Base-by-base conservation (phyloP, 1,140 invertebrate genomes). In the Charaxes varanes region DNA sequence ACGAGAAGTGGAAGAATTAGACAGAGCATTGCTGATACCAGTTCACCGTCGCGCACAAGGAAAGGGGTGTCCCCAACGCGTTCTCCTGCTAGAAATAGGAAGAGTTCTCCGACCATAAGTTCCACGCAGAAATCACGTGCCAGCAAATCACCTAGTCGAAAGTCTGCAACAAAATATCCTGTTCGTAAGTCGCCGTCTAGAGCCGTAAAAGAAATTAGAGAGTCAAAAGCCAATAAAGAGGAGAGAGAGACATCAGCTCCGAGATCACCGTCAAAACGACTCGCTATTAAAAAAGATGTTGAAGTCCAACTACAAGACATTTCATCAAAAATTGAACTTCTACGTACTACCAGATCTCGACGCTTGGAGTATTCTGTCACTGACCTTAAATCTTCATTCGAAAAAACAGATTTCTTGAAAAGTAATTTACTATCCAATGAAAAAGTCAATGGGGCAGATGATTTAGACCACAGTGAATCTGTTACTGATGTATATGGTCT, bases 11-110 rank as follows among this genome's bases (percentile, higher is more conserved):
- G 68, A 43, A 53, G 70, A 28, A 47, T 73, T 10, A 63, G 70
- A 49, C 38, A 68, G 22, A 76, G 61, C 61, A 41, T 61, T 21
- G 45, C 59, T 23, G 66, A 77, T 8, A 49, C 54, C 6, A 79
- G 70, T 63, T 70, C 78, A 16, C 45, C n/a, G n/a, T n/a, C 69
- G 12, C 52, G 62, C 4, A 62, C 58, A 21, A 55, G 69, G n/a
- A 82, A 79, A 63, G 65, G 69, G 27, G 53, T 71, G 21, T 78
- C 74, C 18, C 73, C 74, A n/a, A 47, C 61, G 37, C 62, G 76
- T 24, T 83, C 78, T 67, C 74, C 78, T 53, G 73, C 69, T 40
- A 73, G 78, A 66, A 61, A 53, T 27, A 58, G 70, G 18, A 83
- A 80, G 64, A 70, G 43, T 52, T 74, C 73, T 2, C 66, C 64